Evolutionary conservation across 2,113 vertebrate genomes (phyloP).

Genomic region (Eulemur macaco): DNA sequence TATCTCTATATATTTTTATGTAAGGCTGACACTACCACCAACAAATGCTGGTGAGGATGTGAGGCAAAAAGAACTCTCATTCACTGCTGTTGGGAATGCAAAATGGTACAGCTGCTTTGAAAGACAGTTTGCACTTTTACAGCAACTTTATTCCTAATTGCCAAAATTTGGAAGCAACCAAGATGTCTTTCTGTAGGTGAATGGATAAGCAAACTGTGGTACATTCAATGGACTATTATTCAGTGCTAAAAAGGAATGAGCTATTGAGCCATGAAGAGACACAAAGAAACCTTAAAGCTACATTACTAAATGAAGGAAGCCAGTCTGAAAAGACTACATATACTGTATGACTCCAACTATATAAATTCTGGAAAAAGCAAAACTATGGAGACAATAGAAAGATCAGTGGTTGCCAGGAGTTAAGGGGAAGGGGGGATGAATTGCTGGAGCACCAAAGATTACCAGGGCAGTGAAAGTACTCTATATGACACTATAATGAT

Average conservation of each 20-base stretch:
- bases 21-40: background rate
- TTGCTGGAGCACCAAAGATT: background rate
- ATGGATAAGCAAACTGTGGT: background rate
- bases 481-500: background rate
- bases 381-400: background rate
- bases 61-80: background rate
- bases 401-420: background rate
- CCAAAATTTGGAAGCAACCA: conserved; percentile 14
- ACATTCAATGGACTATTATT: background rate
- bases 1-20: no score
- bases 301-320: conserved; percentile 1
- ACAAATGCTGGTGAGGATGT: background rate
- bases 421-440: background rate
- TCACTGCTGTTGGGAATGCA: background rate
- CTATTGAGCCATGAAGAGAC: background rate
- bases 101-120: background rate
- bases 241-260: background rate
- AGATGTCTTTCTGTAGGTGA: background rate
- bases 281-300: background rate
- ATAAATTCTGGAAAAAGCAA: background rate
- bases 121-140: background rate
- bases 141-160: background rate
- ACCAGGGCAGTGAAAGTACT: background rate
- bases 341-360: background rate
- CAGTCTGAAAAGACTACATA: background rate